phyloP scores from a whole-genome alignment of 53 echinoderm and acorn worm genomes.

The Henricia sp. region DNA sequence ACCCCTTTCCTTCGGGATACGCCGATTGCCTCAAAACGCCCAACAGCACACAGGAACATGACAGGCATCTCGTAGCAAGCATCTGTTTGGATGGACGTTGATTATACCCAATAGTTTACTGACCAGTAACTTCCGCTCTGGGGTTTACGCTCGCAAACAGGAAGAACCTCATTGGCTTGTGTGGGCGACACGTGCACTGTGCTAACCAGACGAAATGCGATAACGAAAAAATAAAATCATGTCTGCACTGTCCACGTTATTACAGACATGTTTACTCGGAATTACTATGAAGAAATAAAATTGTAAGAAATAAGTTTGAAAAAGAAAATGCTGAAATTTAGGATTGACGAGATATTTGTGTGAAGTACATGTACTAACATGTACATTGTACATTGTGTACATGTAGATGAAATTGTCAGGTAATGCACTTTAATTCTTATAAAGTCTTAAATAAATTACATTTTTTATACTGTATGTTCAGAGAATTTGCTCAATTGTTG shows the following conservation, averaged over 20 bases:
- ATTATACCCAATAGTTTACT: slow-evolving; percentile 36
- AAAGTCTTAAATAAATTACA: too few species aligned
- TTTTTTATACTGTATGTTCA: too few species aligned
- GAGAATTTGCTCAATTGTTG: too few species aligned
- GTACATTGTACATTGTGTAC: neutral
- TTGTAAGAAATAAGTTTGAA: too few species aligned
- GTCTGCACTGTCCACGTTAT: too few species aligned
- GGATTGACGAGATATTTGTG: too few species aligned
- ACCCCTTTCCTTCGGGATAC: too few species aligned
- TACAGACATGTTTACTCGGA: too few species aligned
- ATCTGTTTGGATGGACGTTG: slow-evolving; percentile 6
- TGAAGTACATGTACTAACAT: neutral
- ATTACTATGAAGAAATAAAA: too few species aligned
- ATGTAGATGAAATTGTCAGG: too few species aligned
- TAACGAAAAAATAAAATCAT: neutral
- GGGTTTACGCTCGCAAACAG: slow-evolving; percentile 56
- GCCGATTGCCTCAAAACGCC: slow-evolving; percentile 33
- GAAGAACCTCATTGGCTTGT: slow-evolving; percentile 46
- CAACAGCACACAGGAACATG: neutral
- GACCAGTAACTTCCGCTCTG: slow-evolving; percentile 57
- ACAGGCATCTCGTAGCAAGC: neutral
- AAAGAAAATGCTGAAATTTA: too few species aligned
- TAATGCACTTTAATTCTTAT: too few species aligned
- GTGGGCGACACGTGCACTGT: slow-evolving; percentile 37
- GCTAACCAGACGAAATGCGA: slow-evolving; percentile 30